Percentiles rank a stretch among this genome's conserved stretches.
phyloP scores from a whole-genome alignment of 1,140 invertebrate genomes.

The Teleopsis dalmanni region DNA sequence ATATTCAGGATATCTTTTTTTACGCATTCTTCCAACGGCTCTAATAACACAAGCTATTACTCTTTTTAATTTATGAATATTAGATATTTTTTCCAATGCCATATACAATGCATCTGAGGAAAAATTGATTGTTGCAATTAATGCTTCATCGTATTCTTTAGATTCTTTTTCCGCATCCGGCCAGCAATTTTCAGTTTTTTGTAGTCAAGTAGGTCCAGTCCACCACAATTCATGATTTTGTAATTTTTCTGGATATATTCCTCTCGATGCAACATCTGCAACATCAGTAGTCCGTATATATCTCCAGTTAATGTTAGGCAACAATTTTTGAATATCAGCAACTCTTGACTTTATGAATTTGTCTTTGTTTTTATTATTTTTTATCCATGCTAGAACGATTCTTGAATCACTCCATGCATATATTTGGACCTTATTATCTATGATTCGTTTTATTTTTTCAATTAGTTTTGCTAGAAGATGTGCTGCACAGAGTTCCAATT shows the following conservation, averaged over 20 bases:
- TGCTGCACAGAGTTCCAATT: slow-evolving; percentile 1
- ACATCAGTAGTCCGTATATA: neutral
- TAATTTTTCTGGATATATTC: neutral
- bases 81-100: neutral
- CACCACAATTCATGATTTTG: neutral
- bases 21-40: neutral
- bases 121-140: neutral
- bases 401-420: neutral
- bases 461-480: neutral
- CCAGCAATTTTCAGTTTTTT: neutral
- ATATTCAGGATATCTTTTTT: neutral
- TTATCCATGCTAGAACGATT: neutral
- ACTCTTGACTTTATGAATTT: neutral
- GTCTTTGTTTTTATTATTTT: neutral
- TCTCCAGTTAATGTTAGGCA: neutral
- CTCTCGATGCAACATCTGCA: slow-evolving; percentile 2
- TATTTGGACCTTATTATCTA: neutral
- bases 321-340: neutral
- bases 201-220: slow-evolving; percentile 5
- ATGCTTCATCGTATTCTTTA: neutral
- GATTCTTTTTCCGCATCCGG: neutral
- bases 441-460: neutral
- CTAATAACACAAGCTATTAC: neutral
- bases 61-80: neutral
- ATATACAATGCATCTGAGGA: neutral